These are phyloP conservation scores for Phortica magna DNA, from an alignment of 2,888 invertebrate species.

Conservation along the genomic window DNA sequence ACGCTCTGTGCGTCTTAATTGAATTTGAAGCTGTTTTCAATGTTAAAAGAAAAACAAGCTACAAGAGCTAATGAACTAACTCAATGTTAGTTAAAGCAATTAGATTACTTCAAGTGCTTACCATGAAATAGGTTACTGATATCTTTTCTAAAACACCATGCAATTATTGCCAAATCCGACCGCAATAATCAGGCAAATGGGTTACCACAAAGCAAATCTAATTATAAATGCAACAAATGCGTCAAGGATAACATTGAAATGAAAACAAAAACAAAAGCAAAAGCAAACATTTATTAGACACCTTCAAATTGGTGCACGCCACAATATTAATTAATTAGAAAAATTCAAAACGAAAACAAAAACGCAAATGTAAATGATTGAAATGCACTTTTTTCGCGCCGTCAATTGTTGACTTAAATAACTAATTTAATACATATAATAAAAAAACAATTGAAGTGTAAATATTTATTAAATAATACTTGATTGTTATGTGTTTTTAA, in stretches of 20 bases:
- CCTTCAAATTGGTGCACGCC: constrained; percentile 18
- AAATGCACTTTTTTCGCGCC: too few species aligned
- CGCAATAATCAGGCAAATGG: constrained; percentile 11
- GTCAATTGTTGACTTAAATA: background rate
- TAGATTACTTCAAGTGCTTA: too few species aligned
- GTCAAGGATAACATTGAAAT: constrained; percentile 28
- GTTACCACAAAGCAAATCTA: background rate
- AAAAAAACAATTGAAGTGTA: constrained; percentile 31
- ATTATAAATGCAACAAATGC: constrained; percentile 22
- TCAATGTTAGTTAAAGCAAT: too few species aligned
- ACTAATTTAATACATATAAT: background rate
- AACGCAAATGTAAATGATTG: background rate
- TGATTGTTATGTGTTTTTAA: background rate
- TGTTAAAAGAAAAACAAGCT: too few species aligned
- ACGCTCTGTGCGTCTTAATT: too few species aligned
- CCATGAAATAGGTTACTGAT: too few species aligned
- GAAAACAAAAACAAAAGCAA: background rate
- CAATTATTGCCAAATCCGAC: background rate
- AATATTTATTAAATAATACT: background rate
- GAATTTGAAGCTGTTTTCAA: too few species aligned
- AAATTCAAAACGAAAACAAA: background rate
- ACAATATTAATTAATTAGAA: constrained; percentile 5
- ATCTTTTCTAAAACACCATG: background rate
- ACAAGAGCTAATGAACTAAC: too few species aligned
- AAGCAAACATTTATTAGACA: background rate